Conservation (phyloP, 1,140 invertebrate genomes). For the Lutraria rhynchaena region DNA sequence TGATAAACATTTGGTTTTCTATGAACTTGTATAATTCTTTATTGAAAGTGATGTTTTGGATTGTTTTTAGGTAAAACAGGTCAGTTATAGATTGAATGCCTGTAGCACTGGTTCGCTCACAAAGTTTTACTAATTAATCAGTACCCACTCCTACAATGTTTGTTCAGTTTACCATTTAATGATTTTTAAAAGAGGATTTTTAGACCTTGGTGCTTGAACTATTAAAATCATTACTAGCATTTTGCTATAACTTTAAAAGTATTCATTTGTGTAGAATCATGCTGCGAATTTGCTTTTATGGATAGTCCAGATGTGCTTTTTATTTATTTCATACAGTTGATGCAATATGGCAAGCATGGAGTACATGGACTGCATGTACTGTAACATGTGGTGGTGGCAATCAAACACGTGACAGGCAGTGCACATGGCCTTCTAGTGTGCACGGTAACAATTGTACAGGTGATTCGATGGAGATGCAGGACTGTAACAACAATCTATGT, state of each 20-base stretch:
- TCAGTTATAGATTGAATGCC: no score
- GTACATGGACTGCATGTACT: constrained; percentile 64
- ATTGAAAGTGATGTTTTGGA: not conserved
- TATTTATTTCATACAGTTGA: constrained; percentile 71
- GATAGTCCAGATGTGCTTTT: no score
- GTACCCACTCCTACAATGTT: no score
- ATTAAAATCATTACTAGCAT: no score
- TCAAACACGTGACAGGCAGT: constrained; percentile 50
- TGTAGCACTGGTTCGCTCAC: no score
- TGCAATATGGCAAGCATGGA: constrained; percentile 65
- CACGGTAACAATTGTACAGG: constrained; percentile 36
- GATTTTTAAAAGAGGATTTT: no score
- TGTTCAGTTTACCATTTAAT: no score
- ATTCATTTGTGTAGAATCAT: no score
- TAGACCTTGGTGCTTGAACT: no score
- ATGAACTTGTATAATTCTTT: not conserved
- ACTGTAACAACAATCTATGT: constrained; percentile 10
- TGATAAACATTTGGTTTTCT: not conserved
- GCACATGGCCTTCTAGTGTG: constrained; percentile 62
- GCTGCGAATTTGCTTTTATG: no score
- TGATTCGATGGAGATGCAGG: not conserved
- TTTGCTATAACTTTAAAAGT: no score
- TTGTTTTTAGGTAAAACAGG: not conserved
- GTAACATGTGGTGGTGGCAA: constrained; percentile 68
- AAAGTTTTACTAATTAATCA: no score